Evolutionary conservation across 2,113 vertebrate genomes (phyloP).

Genomic region (Anarrhichthys ocellatus): DNA sequence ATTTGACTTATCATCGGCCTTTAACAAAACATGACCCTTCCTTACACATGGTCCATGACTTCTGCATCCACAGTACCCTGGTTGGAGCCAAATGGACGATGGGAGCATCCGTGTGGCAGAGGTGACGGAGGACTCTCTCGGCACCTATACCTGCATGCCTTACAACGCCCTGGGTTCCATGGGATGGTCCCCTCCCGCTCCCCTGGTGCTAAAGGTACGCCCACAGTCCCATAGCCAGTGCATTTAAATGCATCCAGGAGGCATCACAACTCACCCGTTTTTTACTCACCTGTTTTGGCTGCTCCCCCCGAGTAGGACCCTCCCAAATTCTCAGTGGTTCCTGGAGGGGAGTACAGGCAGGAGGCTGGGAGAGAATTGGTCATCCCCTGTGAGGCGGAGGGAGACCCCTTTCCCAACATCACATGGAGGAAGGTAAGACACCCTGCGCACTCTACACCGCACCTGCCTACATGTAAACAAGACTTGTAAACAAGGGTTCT

Average conservation of each 20-base stretch:
- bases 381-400: constrained; percentile 96
- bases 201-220: constrained; percentile 98
- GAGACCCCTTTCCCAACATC: constrained; percentile 98
- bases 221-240: not conserved
- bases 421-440: constrained; percentile 94
- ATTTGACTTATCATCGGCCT: not conserved
- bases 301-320: constrained; percentile 86
- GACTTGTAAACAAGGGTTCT: not conserved
- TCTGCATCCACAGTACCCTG: constrained; percentile 85
- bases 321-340: constrained; percentile 99
- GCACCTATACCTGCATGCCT: constrained; percentile 99
- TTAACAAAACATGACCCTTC: not conserved
- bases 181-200: constrained; percentile 96
- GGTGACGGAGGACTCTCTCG: constrained; percentile 97
- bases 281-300: not conserved
- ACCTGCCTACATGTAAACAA: not conserved
- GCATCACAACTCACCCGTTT: not conserved
- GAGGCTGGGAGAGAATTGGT: constrained; percentile 97
- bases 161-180: constrained; percentile 98
- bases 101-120: constrained; percentile 97
- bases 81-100: constrained; percentile 96
- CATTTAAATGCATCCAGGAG: not conserved
- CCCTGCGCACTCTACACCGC: not conserved
- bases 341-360: constrained; percentile 99
- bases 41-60: not conserved